Percentiles rank a stretch among this genome's conserved stretches.
phyloP scores from a whole-genome alignment of 2,888 invertebrate species.

The Tetramorium bicarinatum region DNA sequence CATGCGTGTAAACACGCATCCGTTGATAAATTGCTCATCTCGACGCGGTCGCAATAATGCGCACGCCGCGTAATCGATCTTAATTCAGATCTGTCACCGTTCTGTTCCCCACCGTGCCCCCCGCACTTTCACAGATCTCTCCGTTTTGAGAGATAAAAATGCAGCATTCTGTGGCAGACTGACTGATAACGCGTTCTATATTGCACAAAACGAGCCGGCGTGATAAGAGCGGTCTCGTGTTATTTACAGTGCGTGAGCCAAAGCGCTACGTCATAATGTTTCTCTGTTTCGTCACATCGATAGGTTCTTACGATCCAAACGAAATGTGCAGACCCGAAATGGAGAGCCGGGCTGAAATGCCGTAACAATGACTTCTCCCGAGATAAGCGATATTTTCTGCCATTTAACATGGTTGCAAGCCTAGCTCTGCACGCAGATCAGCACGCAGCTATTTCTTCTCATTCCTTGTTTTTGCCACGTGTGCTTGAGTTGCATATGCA shows the following conservation, averaged over 20 bases:
- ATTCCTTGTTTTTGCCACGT: constrained; percentile 9
- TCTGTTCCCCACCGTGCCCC: neutral
- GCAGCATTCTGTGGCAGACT: constrained; percentile 70
- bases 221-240: constrained; percentile 68
- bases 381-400: neutral
- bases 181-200: constrained; percentile 73
- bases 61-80: constrained; percentile 67
- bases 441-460: neutral
- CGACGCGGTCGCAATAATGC: constrained; percentile 23
- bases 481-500: constrained; percentile 4
- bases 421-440: neutral
- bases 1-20: constrained; percentile 31
- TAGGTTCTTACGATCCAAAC: neutral
- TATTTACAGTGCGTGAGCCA: constrained; percentile 67
- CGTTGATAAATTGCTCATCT: constrained; percentile 43
- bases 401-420: neutral
- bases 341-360: neutral
- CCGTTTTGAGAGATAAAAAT: constrained; percentile 70
- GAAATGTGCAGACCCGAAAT: neutral
- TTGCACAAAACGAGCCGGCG: constrained; percentile 65
- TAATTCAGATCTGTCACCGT: constrained; percentile 65
- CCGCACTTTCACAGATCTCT: constrained; percentile 47
- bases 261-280: constrained; percentile 63
- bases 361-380: neutral
- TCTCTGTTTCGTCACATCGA: constrained; percentile 47